A percentile compares a stretch with the other conserved stretches of the same genome.
Conservation (phyloP, 2,113 vertebrate species). For the Oncorhynchus clarkii region DNA sequence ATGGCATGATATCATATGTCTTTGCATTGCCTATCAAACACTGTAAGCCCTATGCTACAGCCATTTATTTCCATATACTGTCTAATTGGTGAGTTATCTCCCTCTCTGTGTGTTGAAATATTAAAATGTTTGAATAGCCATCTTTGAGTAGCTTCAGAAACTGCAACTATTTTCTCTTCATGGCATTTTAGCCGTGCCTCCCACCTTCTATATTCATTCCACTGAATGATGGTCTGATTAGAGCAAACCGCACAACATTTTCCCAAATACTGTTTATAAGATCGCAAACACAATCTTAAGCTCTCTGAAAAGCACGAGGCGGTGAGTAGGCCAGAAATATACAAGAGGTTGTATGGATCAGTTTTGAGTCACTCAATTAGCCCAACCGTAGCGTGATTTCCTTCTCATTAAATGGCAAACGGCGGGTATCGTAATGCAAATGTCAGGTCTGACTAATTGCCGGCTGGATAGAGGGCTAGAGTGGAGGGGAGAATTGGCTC, state of each 20-base stretch:
- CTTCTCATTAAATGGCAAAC: slow-evolving; percentile 24
- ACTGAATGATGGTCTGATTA: neutral
- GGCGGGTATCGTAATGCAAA: slow-evolving; percentile 14
- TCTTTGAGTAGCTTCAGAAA: neutral
- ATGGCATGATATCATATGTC: too few relatives aligned
- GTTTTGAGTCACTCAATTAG: neutral
- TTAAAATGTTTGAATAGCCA: neutral
- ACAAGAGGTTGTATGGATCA: neutral
- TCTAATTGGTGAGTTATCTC: neutral
- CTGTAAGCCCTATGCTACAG: too few relatives aligned
- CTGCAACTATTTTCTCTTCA: neutral
- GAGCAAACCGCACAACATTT: neutral
- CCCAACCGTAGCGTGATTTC: slow-evolving; percentile 10
- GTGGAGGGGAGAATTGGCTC: neutral
- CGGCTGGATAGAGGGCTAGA: slow-evolving; percentile 14
- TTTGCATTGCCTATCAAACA: too few relatives aligned
- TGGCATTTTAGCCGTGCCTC: neutral
- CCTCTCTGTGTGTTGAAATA: neutral
- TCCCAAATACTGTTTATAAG: neutral
- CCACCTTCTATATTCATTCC: slow-evolving; percentile 4
- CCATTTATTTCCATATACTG: too few relatives aligned
- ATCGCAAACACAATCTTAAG: neutral
- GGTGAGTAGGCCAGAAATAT: neutral
- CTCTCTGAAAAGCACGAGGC: neutral
- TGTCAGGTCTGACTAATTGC: slow-evolving; percentile 37